Conservation (phyloP, 37 sponge, comb jelly and placozoan species). For the Chondrosia reniformis region DNA sequence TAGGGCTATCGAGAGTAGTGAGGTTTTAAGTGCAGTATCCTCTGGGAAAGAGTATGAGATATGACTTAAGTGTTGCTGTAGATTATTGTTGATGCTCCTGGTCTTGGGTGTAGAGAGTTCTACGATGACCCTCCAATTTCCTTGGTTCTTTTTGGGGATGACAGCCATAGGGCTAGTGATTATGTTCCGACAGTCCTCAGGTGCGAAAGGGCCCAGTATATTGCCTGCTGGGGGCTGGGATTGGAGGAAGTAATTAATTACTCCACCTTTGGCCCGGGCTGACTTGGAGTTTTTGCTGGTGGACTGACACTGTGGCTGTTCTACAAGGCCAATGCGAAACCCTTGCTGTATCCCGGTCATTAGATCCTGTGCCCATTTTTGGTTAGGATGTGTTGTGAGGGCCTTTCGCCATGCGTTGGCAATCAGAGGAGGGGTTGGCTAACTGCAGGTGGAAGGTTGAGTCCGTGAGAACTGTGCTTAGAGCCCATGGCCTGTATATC, state of each 20-base stretch:
- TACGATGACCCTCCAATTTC: conserved; percentile 9
- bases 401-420: conserved; percentile 2
- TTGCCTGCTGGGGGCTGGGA: conserved; percentile 6
- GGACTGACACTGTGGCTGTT: neutral
- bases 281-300: neutral
- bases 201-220: conserved; percentile 27
- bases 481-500: neutral
- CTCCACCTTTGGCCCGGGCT: conserved; percentile 12
- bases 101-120: neutral
- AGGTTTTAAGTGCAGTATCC: neutral
- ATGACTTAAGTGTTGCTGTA: conserved; percentile 1
- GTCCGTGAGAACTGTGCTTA: too few relatives aligned
- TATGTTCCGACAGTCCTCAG: neutral
- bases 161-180: conserved; percentile 20
- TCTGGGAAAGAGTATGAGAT: neutral
- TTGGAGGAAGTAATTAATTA: conserved; percentile 12
- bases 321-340: neutral
- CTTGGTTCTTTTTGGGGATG: conserved; percentile 21
- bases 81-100: conserved; percentile 1
- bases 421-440: neutral
- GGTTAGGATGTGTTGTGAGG: neutral
- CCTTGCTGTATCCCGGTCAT: neutral
- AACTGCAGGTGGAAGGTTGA: neutral
- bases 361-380: neutral
- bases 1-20: too few relatives aligned